Evolutionary conservation across 1,140 invertebrate genomes (phyloP), one percentile per base, ranked within the genome.

Genomic region (Drosophila bifasciata): DNA sequence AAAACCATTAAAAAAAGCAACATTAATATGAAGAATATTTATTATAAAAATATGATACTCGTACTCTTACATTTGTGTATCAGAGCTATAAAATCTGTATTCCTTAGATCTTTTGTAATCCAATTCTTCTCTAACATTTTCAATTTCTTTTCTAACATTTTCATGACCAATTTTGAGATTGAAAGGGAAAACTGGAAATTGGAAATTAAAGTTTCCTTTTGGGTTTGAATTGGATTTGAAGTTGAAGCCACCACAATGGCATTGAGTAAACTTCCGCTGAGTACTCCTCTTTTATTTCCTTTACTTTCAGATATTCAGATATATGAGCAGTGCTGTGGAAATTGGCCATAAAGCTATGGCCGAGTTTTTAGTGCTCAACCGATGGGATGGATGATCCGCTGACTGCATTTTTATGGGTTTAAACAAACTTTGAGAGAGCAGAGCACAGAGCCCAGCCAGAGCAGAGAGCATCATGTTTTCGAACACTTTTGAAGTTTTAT

Each of bases 401-500:
- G 71, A 84, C 62, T 86, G 72, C 81, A 81, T 81, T 85, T 85
- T 85, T 81, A 85, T 85, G 63, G 81, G 68, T 74, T 86, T 85
- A 85, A 85, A 85, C 81, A 85, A 85, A 86, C 81, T 81, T 81
- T 86, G 81, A 85, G 81, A 85, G 32, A 36, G 32, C 4, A 13
- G 23, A 25, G 23, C 7, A 6, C 5, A 0, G 23, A n/a, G n/a
- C n/a, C n/a, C n/a, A n/a, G n/a, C n/a, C 7, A 25, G 23, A 7
- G 23, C 7, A 6, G 23, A 25, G 23, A 61, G 81, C 61, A 81
- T 86, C 61, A 81, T 86, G 81, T 86, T 86, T 86, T 86, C 78
- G 78, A 81, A 86, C 83, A 86, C 81, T 86, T 86, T 86, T 86
- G 81, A 86, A 86, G 81, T 86, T 88, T 86, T 86, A 86, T 86